Conservation (phyloP, 2,888 invertebrate species). For the Schizaphis graminum region DNA sequence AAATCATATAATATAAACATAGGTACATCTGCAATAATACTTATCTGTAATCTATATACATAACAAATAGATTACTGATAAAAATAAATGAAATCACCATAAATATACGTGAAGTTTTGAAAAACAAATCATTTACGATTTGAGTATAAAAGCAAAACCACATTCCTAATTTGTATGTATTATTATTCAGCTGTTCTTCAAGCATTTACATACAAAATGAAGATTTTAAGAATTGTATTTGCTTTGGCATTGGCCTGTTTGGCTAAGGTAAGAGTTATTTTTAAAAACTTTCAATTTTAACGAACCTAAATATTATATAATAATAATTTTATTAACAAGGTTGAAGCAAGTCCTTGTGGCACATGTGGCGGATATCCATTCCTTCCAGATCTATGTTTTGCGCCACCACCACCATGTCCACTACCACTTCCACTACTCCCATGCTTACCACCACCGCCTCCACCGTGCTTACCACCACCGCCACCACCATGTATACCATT, state of each 20-base stretch:
- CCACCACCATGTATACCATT: neutral
- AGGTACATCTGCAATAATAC: neutral
- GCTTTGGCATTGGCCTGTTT: constrained; percentile 1
- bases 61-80: neutral
- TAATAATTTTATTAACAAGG: constrained; percentile 7
- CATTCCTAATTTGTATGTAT: neutral
- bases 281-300: neutral
- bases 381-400: neutral
- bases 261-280: constrained; percentile 23
- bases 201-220: neutral
- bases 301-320: neutral
- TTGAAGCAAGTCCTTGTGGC: constrained; percentile 11
- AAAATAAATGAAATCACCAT: neutral
- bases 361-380: neutral
- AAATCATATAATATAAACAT: neutral
- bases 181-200: neutral
- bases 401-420: neutral
- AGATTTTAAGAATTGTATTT: neutral
- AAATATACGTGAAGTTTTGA: neutral
- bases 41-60: neutral
- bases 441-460: neutral
- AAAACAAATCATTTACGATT: neutral
- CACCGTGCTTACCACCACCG: neutral
- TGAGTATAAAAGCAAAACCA: neutral
- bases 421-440: neutral